Base-by-base conservation (phyloP, 2,888 invertebrate genomes). In the Tryphoninae sp. region DNA sequence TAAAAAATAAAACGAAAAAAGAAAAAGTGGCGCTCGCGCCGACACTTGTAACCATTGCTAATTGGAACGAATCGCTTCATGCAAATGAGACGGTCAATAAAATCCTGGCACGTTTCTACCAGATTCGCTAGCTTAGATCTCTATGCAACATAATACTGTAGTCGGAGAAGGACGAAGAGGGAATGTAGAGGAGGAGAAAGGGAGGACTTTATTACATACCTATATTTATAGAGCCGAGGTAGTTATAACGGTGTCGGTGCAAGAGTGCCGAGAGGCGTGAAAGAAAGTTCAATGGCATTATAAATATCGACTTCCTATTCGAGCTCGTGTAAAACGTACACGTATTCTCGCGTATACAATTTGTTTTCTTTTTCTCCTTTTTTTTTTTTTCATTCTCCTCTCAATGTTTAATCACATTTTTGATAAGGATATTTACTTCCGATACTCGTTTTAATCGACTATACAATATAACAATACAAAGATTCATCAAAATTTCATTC, bases 31-130 rank as follows among this genome's bases (percentile, higher is more conserved):
- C 19, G 22, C 9, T 19, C 19, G 19, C 19, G 19, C 19, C 61
- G 45, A 71, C 84, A 82, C 82, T 82, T 78, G 82, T 80, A 73
- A 73, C 69, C 76, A 16, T 61, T 78, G 80, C 79, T 85, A 84
- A 86, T 85, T 86, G 84, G 80, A 87, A 87, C 84, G 85, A 87
- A 86, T 85, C 82, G 84, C 64, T 76, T 74, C 76, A 74, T 71
- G 76, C 83, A 83, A 78, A 82, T 83, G 81, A 86, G 73, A 78
- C 81, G 83, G 75, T 84, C 86, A 78, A 83, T 84, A 83, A 83
- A 83, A 73, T 64, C n/a, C 67, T 67, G 16, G 62, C 78, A 77
- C 80, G 73, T 82, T 68, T 80, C 62, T 55, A 72, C 42, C 62
- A 68, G 67, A 79, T 69, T 74, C 23, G 49, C 65, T 19, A 49